Percentiles rank a stretch among this genome's conserved stretches.
Conservation (phyloP, 2,113 vertebrate species). For the Toxotes chatareus region DNA sequence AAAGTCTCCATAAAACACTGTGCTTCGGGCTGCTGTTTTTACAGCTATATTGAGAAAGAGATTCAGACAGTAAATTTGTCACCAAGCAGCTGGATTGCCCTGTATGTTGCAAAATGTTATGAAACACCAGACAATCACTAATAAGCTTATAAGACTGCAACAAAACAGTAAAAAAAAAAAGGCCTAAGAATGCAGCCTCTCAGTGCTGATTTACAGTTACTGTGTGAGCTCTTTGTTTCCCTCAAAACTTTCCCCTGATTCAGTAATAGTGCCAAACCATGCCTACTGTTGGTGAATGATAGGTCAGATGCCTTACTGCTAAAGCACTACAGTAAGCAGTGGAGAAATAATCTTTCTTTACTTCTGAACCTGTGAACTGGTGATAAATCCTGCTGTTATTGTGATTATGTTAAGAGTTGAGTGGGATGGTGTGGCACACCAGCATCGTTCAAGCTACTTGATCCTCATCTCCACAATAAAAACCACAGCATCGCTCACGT, state of each 20-base stretch:
- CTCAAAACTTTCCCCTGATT: no score
- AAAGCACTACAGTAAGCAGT: background rate
- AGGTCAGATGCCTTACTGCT: background rate
- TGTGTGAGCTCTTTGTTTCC: no score
- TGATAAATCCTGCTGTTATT: slow-evolving; percentile 28
- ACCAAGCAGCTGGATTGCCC: background rate
- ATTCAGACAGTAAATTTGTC: background rate
- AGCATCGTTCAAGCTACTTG: slow-evolving; percentile 29
- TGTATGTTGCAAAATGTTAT: slow-evolving; percentile 9
- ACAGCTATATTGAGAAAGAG: slow-evolving; percentile 1
- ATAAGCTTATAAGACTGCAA: background rate
- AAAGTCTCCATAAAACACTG: background rate
- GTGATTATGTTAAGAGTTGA: slow-evolving; percentile 21
- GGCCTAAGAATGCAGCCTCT: no score
- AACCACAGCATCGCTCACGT: slow-evolving; percentile 28
- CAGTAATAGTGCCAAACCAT: background rate
- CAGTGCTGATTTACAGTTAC: no score
- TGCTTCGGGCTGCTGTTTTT: background rate
- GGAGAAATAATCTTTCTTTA: background rate
- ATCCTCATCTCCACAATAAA: slow-evolving; percentile 44
- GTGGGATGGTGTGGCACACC: slow-evolving; percentile 25
- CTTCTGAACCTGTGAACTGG: background rate
- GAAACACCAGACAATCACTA: no score
- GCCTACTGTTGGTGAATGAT: background rate
- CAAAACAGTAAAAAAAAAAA: background rate